A percentile compares a stretch with the other conserved stretches of the same genome.
Conservation (phyloP, 30 jellyfish, hydroid and myxozoan genomes). For the Aurelia aurita region DNA sequence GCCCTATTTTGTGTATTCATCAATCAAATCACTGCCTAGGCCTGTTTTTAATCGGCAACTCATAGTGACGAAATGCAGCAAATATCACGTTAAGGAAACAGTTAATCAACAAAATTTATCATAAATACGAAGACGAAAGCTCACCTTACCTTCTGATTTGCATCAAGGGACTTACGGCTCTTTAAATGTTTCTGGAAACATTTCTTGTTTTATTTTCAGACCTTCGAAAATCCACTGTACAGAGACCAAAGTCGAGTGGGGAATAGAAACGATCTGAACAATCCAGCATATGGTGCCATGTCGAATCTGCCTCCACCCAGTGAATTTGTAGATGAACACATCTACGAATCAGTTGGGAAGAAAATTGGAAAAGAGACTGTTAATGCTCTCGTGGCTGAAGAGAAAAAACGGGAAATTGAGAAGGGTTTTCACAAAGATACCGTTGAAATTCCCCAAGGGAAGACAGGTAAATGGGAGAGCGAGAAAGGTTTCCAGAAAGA, state of each 20-base stretch:
- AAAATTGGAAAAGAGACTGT: slow-evolving; percentile 23
- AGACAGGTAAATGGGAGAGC: slow-evolving; percentile 11
- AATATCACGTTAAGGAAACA: no score
- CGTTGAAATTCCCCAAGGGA: slow-evolving; percentile 14
- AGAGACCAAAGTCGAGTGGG: background rate
- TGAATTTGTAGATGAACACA: background rate
- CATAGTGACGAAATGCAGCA: no score
- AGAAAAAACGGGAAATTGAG: slow-evolving; percentile 8
- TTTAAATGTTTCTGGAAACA: background rate
- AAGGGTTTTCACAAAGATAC: slow-evolving; percentile 34
- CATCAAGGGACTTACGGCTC: no score
- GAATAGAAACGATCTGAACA: background rate
- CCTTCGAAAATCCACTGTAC: slow-evolving; percentile 26
- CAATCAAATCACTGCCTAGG: no score
- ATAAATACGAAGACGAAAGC: no score
- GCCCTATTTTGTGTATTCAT: no score
- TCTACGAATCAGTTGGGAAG: slow-evolving; percentile 31
- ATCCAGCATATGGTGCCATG: slow-evolving; percentile 28
- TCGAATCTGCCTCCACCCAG: slow-evolving; percentile 10
- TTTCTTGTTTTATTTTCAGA: background rate
- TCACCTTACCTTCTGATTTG: no score
- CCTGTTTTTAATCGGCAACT: no score
- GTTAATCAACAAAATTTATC: no score
- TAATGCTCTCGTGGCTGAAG: slow-evolving; percentile 25
- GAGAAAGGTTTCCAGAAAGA: slow-evolving; percentile 34